Evolutionary conservation across 2,888 invertebrate genomes (phyloP).

Genomic region (Lasioglossum zephyrum): DNA sequence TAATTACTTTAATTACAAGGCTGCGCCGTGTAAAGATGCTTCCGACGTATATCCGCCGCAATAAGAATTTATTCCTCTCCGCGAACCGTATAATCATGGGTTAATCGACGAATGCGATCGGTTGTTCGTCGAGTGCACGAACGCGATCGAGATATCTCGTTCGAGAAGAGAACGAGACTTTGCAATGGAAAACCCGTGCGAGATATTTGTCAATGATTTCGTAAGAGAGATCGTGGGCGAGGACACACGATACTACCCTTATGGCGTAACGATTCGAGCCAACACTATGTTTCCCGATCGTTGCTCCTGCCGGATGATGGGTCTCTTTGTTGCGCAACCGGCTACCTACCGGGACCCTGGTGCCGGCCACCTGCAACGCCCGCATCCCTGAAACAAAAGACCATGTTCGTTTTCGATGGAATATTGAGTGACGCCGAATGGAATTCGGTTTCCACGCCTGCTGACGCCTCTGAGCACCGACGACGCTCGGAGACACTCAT

Average conservation of each 20-base stretch:
- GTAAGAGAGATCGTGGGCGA: neutral
- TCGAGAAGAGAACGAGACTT: neutral
- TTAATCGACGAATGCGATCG: slow-evolving; percentile 23
- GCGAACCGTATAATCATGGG: slow-evolving; percentile 13
- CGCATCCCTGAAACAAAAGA: slow-evolving; percentile 77
- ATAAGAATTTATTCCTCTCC: slow-evolving; percentile 11
- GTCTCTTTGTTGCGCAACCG: slow-evolving; percentile 68
- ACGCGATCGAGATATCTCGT: slow-evolving; percentile 1
- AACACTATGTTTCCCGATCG: slow-evolving; percentile 50
- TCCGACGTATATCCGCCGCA: slow-evolving; percentile 8
- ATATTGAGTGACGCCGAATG: slow-evolving; percentile 78
- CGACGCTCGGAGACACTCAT: neutral
- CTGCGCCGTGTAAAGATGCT: neutral
- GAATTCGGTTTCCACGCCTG: slow-evolving; percentile 74
- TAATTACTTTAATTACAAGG: slow-evolving; percentile 33
- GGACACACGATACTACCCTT: slow-evolving; percentile 79
- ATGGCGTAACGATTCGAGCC: slow-evolving; percentile 63
- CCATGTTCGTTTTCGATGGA: slow-evolving; percentile 65
- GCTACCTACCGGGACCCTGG: slow-evolving; percentile 38
- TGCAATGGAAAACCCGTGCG: slow-evolving; percentile 15
- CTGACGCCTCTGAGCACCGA: slow-evolving; percentile 58
- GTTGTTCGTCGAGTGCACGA: neutral
- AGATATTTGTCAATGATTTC: slow-evolving; percentile 30
- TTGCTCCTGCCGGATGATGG: slow-evolving; percentile 53
- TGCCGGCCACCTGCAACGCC: slow-evolving; percentile 74